Conservation (phyloP, 2,888 invertebrate genomes). For the Trichopria drosophilae region DNA sequence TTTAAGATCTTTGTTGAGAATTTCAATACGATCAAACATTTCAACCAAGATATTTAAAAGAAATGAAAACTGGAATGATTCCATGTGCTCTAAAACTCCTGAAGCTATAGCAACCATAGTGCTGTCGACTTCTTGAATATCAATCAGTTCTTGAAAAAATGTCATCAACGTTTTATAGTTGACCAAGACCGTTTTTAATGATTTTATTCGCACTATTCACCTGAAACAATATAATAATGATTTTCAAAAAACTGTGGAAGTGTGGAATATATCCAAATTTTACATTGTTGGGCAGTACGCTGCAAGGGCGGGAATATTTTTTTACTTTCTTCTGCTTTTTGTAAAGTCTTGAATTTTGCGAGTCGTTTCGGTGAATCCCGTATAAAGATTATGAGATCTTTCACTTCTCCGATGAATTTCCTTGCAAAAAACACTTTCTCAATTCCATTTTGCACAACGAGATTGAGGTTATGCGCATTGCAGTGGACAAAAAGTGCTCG, state of each 20-base stretch:
- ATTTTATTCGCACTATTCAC: too few species aligned
- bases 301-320: conserved; percentile 11
- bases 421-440: conserved; percentile 24
- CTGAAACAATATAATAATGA: too few species aligned
- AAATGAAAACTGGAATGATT: neutral
- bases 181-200: too few species aligned
- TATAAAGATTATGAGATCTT: conserved; percentile 18
- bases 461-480: conserved; percentile 35
- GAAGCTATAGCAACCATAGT: conserved; percentile 2
- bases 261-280: too few species aligned
- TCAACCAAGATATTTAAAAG: conserved; percentile 9
- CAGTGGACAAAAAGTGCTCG: conserved; percentile 35
- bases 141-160: neutral
- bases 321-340: neutral
- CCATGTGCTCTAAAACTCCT: conserved; percentile 10
- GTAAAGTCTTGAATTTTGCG: conserved; percentile 10
- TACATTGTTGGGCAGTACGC: conserved; percentile 22
- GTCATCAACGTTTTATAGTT: neutral
- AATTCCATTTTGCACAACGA: conserved; percentile 34
- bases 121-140: neutral
- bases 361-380: conserved; percentile 19
- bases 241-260: too few species aligned
- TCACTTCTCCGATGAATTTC: conserved; percentile 26
- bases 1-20: conserved; percentile 24
- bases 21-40: conserved; percentile 21